Evolutionary conservation across 2,888 invertebrate genomes (phyloP), one percentile per base, ranked within the genome.

Genomic region (Epistrophe grossulariae): DNA sequence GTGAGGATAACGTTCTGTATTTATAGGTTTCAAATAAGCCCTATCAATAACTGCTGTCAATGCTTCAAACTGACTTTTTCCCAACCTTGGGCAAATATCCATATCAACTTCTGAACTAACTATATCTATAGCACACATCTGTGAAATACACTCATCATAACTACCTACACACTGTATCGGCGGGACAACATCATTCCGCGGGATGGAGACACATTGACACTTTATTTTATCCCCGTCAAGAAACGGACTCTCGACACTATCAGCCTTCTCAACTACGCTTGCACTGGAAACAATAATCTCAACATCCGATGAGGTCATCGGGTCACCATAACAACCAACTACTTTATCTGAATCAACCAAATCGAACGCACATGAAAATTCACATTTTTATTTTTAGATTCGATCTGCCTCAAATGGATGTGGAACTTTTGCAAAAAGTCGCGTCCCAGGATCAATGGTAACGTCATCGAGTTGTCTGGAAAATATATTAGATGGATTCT

Each of bases 391-490:
- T 19, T 60, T 10, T 55, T n/a, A n/a, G n/a, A 35, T 50, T 50
- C 55, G 31, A 35, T 43, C 48, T 60, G 17, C 28, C n/a, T 50
- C 24, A 72, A 45, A 13, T 78, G 40, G 17, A 78, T 78, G 8
- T 70, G 10, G 45, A 78, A 40, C 4, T 24, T 31, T 38, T 45
- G 10, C 19, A 79, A 19, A 19, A 73, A 79, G 28, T 31, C 48
- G 2, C 73, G 72, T 28, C 79, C 66, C 45, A 79, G 38, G 45
- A 79, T 73, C 38, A 79, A 38, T 28, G 79, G 72, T 24, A 79
- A 24, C 6, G 28, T 55, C 71, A 71, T 71, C n/a, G 31, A 17
- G 13, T 68, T 24, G 40, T 73, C 79, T 40, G 79, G 60, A 9
- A 64, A 35, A 17, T 62, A 31, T 57, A 57, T 79, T 55, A 6